Conservation (phyloP, 1,140 invertebrate genomes). For the Coenobita brevimanus region DNA sequence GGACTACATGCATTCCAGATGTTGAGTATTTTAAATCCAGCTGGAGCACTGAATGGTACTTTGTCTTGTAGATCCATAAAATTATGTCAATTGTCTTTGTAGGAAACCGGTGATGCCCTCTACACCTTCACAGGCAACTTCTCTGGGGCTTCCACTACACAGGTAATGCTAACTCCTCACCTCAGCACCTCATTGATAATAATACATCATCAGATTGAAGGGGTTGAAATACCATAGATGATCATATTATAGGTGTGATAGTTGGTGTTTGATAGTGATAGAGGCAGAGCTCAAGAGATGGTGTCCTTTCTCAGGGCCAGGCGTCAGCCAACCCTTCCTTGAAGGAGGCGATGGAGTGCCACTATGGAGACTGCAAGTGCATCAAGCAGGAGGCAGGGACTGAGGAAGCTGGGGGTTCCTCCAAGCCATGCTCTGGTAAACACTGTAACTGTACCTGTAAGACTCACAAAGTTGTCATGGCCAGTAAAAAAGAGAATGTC, state of each 20-base stretch:
- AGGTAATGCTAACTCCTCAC: too few species aligned
- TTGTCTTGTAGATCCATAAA: too few species aligned
- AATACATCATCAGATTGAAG: too few species aligned
- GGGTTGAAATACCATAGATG: too few species aligned
- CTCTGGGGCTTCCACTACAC: conserved; percentile 36
- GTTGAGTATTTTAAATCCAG: too few species aligned
- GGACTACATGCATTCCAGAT: too few species aligned
- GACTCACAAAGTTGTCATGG: conserved; percentile 58
- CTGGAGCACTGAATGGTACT: too few species aligned
- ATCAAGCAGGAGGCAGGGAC: conserved; percentile 46
- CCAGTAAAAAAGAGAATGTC: conserved; percentile 54
- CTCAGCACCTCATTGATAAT: too few species aligned
- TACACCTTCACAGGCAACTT: conserved; percentile 51
- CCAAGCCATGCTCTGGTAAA: conserved; percentile 51
- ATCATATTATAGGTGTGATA: too few species aligned
- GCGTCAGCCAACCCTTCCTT: conserved; percentile 17
- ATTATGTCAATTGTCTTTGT: conserved; percentile 27
- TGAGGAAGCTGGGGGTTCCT: not conserved
- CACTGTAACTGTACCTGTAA: conserved; percentile 61
- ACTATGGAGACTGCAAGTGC: conserved; percentile 59
- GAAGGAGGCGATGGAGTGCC: conserved; percentile 59
- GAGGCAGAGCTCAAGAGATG: not conserved
- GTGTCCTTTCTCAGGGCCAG: conserved; percentile 34
- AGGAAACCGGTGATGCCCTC: conserved; percentile 46
- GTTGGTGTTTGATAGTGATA: not conserved